These are phyloP conservation scores for Eulemur rufifrons DNA, from an alignment of 2,113 vertebrate genomes.

Conservation along the genomic window DNA sequence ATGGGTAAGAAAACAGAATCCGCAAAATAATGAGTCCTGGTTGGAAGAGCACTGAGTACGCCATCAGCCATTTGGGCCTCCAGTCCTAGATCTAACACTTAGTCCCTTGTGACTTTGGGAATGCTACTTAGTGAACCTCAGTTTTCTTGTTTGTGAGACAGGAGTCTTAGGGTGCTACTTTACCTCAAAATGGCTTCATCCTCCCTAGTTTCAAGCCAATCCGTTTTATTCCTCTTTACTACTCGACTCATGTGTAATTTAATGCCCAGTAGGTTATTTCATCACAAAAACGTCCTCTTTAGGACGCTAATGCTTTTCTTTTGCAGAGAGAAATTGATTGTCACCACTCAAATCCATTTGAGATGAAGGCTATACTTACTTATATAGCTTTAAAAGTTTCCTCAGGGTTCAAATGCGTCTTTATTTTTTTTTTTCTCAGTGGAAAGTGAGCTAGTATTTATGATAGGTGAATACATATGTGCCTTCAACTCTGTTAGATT, in stretches of 20 bases:
- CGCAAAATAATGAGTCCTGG: neutral
- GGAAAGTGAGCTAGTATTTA: neutral
- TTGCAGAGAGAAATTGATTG: neutral
- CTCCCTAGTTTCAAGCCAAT: neutral
- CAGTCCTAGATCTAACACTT: neutral
- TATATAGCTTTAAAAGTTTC: neutral
- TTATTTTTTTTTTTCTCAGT: neutral
- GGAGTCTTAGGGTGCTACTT: rapidly evolving
- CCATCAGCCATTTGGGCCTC: neutral
- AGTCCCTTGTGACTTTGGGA: neutral
- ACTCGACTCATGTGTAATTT: neutral
- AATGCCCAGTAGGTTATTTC: neutral
- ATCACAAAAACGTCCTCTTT: neutral
- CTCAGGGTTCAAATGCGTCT: neutral
- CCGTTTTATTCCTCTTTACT: neutral
- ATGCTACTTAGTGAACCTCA: neutral
- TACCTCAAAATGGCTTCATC: neutral
- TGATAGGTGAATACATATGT: neutral
- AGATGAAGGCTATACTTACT: neutral
- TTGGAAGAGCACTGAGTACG: neutral
- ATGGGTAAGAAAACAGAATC: neutral
- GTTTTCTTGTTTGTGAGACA: neutral
- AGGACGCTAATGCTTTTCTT: neutral
- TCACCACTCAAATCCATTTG: neutral
- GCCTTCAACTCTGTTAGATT: neutral